A percentile compares a stretch with the other conserved stretches of the same genome.
phyloP scores from a whole-genome alignment of 2,888 invertebrate genomes.

The Pollenia labialis region DNA sequence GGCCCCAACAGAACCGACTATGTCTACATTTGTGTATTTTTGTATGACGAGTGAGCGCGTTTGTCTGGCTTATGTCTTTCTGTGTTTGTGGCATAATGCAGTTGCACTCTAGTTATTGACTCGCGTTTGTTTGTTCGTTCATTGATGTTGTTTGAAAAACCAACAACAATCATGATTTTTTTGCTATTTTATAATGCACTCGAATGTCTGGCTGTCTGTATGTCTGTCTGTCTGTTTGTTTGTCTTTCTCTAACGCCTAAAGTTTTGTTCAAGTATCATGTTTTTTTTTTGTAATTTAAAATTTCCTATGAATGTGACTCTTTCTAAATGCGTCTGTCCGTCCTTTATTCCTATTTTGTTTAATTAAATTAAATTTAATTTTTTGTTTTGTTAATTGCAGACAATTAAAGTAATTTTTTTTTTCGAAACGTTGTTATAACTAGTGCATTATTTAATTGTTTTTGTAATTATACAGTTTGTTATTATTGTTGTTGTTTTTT shows the following conservation, averaged over 20 bases:
- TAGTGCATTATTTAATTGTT: conserved; percentile 23
- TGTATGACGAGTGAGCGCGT: conserved; percentile 38
- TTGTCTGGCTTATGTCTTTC: conserved; percentile 5
- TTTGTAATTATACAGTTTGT: conserved; percentile 4
- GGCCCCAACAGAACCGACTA: not conserved
- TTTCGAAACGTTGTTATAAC: not conserved
- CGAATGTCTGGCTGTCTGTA: conserved; percentile 22
- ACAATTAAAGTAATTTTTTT: conserved; percentile 56
- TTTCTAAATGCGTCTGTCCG: not conserved
- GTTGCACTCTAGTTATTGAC: conserved; percentile 62
- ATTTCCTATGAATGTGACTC: not conserved
- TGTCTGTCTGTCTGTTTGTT: not conserved
- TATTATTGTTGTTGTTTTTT: not conserved
- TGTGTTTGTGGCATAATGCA: conserved; percentile 58
- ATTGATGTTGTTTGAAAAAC: conserved; percentile 41
- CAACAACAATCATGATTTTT: conserved; percentile 37
- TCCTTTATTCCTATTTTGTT: conserved; percentile 24
- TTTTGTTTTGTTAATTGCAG: conserved; percentile 54
- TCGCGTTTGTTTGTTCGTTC: not conserved
- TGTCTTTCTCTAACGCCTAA: conserved; percentile 15
- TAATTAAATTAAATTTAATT: conserved; percentile 55
- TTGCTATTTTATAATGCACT: conserved; percentile 25
- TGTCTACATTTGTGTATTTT: conserved; percentile 28
- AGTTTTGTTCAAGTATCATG: not conserved
- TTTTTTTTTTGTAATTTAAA: not conserved